A percentile compares a stretch with the other conserved stretches of the same genome.
Evolutionary conservation across 2,797 vertebrate genomes (phyloP).

Genomic region (Semotilus atromaculatus): DNA sequence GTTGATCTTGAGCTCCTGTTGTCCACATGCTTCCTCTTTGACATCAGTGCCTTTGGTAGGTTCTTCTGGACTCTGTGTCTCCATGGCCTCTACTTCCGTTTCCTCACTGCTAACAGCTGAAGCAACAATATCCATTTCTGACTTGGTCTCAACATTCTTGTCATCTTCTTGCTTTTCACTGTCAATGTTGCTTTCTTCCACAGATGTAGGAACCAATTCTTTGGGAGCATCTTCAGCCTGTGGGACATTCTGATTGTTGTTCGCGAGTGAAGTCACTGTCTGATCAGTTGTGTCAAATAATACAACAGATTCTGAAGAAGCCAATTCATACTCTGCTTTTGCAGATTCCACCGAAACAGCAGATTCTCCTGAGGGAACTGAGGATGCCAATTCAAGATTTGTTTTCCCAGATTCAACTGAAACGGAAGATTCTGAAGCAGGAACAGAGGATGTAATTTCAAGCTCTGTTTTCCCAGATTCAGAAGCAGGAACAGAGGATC

Average conservation of each 20-base stretch:
- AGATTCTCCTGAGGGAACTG: neutral
- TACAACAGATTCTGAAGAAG: neutral
- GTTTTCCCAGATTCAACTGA: neutral
- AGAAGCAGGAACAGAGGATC: neutral
- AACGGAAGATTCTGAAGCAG: neutral
- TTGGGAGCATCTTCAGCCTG: neutral
- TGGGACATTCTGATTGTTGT: neutral
- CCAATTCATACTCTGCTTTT: neutral
- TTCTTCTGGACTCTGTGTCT: constrained; percentile 19
- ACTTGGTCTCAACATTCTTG: neutral
- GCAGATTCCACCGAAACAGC: neutral
- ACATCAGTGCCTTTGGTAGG: constrained; percentile 21
- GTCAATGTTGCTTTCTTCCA: constrained; percentile 3
- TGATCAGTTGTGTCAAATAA: neutral
- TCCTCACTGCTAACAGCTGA: neutral
- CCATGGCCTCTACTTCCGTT: neutral
- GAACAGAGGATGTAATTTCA: neutral
- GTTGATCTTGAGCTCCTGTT: neutral
- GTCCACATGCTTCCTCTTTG: constrained; percentile 4
- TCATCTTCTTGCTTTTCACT: neutral
- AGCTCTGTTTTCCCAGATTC: neutral
- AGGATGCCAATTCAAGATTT: neutral
- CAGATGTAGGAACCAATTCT: neutral
- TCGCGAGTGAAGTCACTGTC: neutral
- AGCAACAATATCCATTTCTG: neutral